Evolutionary conservation across 1,140 invertebrate species (phyloP).

Genomic region (Drosophila bipectinata): DNA sequence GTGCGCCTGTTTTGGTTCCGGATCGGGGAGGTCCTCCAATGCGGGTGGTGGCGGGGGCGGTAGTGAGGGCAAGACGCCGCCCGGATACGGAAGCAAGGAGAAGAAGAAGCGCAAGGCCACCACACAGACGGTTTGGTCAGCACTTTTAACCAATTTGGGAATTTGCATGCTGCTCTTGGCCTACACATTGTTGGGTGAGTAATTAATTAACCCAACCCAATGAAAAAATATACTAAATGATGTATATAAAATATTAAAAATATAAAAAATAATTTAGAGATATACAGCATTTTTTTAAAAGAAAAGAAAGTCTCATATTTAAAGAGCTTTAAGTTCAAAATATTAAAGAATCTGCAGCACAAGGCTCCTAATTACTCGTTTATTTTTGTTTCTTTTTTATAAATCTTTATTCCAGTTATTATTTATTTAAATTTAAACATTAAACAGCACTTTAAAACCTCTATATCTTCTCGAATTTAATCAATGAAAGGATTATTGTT

Average conservation of each 20-base stretch:
- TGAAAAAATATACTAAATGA: too few relatives aligned
- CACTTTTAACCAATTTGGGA: slow-evolving; percentile 93
- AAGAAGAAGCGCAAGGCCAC: slow-evolving; percentile 77
- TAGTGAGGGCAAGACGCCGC: slow-evolving; percentile 57
- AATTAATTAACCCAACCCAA: not conserved
- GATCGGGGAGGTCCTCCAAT: slow-evolving; percentile 17
- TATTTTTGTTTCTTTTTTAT: not conserved
- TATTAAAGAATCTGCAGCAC: too few relatives aligned
- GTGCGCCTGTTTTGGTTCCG: slow-evolving; percentile 67
- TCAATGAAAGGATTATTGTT: not conserved
- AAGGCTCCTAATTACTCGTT: too few relatives aligned
- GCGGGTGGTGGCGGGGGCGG: not conserved
- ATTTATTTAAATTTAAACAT: not conserved
- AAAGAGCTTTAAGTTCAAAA: too few relatives aligned
- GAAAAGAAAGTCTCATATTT: too few relatives aligned
- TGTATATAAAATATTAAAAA: too few relatives aligned
- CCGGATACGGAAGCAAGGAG: slow-evolving; percentile 67
- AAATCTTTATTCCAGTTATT: not conserved
- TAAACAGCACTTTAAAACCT: not conserved
- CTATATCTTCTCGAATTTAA: not conserved
- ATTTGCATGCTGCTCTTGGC: slow-evolving; percentile 94
- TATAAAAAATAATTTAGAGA: too few relatives aligned
- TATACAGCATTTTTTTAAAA: too few relatives aligned
- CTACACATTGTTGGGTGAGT: slow-evolving; percentile 91
- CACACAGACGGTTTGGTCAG: slow-evolving; percentile 84